Base-by-base conservation (phyloP, 2,888 invertebrate species). In the Drymonia ruficornis region DNA sequence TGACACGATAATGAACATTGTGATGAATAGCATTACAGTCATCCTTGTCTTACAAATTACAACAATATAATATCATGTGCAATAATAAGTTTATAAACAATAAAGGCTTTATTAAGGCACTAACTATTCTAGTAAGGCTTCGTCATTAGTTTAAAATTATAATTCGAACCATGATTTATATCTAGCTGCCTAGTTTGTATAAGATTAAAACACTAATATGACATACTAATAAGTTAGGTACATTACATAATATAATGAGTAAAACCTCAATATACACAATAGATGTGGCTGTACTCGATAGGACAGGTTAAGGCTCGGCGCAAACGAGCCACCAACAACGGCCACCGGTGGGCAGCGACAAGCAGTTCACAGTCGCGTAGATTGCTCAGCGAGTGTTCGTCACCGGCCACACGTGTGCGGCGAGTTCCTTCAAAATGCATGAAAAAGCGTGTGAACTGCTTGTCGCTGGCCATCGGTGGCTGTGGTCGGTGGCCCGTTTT, bases 91-190 rank as follows among this genome's bases (percentile, higher is more conserved):
- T 61, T 50, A 70, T 68, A 64, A 65, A 64, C 58, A 67, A 66
- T 63, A 61, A 54, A 72, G 68, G 61, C 61, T 75, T 75, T 9
- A 67, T 74, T 78, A 79, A 74, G 76, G 80, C 89, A 89, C 89
- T 89, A 88, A 64, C 55, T 53, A 84, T 73, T 79, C 82, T 86
- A 85, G 71, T 77, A 84, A 86, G 82, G 83, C 83, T 71, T 63
- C 72, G 66, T 63, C 67, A 62, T 65, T 67, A 59, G 49, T 65
- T 44, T 64, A 72, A 64, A 61, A 59, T 62, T 52, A 60, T 49
- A 51, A 63, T 49, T 56, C 51, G 50, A 63, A 55, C 45, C 31
- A 56, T 59, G 58, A 62, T 67, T 68, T 62, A 65, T 61, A 62
- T 65, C 72, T 81, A 84, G 77, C 79, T 76, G 79, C 75, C 77